Evolutionary conservation across 2,797 vertebrate species (phyloP).

Genomic region (Sardinella longiceps): DNA sequence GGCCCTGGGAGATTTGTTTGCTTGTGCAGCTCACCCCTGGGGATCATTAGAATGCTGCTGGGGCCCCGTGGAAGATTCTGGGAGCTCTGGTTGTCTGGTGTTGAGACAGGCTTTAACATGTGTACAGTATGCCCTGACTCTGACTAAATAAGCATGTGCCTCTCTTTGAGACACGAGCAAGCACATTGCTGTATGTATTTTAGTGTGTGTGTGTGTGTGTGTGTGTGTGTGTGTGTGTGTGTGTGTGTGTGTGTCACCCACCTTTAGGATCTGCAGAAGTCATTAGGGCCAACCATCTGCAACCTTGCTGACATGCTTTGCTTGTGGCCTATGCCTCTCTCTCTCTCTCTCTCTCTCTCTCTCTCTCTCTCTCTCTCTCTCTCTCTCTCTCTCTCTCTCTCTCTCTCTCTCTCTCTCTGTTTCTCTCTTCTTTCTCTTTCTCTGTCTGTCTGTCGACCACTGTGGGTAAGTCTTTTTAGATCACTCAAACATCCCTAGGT

Average conservation of each 20-base stretch:
- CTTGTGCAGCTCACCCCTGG: background rate
- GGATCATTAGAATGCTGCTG: background rate
- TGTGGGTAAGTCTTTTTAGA: slow-evolving; percentile 5
- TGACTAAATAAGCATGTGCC: background rate
- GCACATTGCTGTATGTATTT: background rate
- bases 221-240: background rate
- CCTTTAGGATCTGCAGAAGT: background rate
- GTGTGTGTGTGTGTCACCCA: background rate
- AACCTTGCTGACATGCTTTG: background rate
- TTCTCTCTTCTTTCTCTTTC: too few relatives aligned
- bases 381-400: background rate
- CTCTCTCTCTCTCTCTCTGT: background rate
- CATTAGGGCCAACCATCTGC: slow-evolving; percentile 4
- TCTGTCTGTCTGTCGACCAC: too few relatives aligned
- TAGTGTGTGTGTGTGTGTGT: background rate
- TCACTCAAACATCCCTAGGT: background rate
- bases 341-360: background rate
- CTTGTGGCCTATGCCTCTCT: background rate
- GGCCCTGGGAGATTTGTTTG: background rate
- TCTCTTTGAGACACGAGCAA: background rate
- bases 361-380: background rate
- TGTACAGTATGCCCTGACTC: background rate
- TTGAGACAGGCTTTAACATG: background rate
- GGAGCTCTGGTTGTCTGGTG: background rate
- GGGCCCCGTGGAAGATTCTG: background rate